A percentile compares a stretch with the other conserved stretches of the same genome.
Conservation (phyloP, 2,113 vertebrate species). For the Heterochromis multidens region DNA sequence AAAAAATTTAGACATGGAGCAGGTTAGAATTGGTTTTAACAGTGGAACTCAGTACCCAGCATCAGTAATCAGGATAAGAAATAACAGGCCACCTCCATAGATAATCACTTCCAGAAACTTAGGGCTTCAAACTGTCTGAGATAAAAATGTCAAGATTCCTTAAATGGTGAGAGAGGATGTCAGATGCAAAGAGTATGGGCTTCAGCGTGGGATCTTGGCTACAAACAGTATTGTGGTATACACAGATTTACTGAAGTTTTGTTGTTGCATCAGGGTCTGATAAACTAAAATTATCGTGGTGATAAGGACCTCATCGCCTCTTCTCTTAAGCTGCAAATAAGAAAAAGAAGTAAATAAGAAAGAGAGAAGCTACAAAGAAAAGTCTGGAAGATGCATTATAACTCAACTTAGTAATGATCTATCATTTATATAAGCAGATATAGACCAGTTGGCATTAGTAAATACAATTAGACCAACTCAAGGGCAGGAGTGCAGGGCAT, state of each 20-base stretch:
- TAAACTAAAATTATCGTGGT: background rate
- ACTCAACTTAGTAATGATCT: background rate
- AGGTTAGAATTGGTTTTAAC: background rate
- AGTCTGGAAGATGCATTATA: background rate
- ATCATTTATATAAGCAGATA: background rate
- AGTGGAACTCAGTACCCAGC: background rate
- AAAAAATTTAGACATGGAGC: background rate
- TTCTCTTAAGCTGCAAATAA: background rate
- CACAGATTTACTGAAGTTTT: background rate
- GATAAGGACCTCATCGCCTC: background rate
- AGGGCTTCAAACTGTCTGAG: background rate
- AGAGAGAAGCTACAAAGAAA: background rate
- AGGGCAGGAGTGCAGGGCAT: background rate
- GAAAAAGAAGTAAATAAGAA: background rate
- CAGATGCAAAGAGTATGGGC: background rate
- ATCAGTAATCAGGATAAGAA: background rate
- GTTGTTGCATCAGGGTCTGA: background rate
- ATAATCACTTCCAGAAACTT: background rate
- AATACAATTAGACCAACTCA: background rate
- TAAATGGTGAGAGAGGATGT: background rate
- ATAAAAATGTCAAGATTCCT: background rate
- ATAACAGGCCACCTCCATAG: background rate
- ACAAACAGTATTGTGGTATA: background rate
- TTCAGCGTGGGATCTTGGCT: background rate
- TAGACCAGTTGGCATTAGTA: rapidly evolving